Base-by-base conservation (phyloP, 2,888 invertebrate genomes). In the Thelaira solivaga region DNA sequence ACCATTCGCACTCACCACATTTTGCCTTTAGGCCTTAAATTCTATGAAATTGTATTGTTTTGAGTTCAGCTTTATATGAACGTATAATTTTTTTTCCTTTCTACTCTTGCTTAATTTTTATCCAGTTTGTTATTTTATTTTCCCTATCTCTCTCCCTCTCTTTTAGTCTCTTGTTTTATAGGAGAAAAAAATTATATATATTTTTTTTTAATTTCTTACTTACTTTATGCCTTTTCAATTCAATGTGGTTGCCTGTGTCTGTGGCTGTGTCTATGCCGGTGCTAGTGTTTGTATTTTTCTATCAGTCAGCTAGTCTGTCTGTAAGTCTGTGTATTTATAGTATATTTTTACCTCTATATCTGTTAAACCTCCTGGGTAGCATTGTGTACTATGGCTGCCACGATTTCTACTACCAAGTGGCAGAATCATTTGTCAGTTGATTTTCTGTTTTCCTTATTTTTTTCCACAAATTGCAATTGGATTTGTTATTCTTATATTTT, bases 1-100 rank as follows among this genome's bases (percentile, higher is more conserved):
- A 85, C 85, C 86, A 84, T 85, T 84, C 84, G 83, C 85, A 83
- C 83, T 77, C 80, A 74, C 72, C 72, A 31, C 65, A 64, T 77
- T n/a, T 77, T 74, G 80, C 76, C 79, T 78, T 45, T 59, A 75
- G 81, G 81, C 81, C 75, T 78, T 69, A 65, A 75, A 67, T 78
- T 69, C 74, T 74, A 71, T 72, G 47, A 64, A 45, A 76, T 80
- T 77, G 71, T 77, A 45, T 71, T 72, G 61, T 74, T 71, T n/a
- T 72, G 68, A 51, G 62, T 74, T 76, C 68, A 61, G 59, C 49
- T 22, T 53, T 47, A 39, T 39, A 6, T n/a, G n/a, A n/a, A n/a
- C n/a, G n/a, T n/a, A n/a, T 39, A 11, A 16, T 67, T 65, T 18
- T 31, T 45, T 41, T 43, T 67, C 43, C 55, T 13, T 67, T 36